These are phyloP conservation scores for Dolichomitus sp. DNA, from an alignment of 2,888 invertebrate species.

Conservation along the genomic window DNA sequence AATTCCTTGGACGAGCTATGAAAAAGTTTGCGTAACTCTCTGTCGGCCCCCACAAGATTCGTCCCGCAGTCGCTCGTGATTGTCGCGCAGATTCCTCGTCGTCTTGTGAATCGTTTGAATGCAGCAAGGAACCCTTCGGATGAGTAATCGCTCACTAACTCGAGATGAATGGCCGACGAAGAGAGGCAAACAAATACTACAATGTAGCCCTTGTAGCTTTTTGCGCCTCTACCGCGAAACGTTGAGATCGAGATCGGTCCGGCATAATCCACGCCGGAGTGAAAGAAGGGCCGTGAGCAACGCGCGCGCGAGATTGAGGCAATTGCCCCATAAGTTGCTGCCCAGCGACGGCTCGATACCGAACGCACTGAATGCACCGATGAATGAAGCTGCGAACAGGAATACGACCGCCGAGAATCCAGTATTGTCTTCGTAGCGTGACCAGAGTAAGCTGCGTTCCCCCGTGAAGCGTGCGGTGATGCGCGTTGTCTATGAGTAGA, in stretches of 20 bases:
- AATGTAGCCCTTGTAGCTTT: slow-evolving; percentile 67
- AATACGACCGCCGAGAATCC: too few relatives aligned
- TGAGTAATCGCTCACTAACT: slow-evolving; percentile 69
- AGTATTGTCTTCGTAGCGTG: too few relatives aligned
- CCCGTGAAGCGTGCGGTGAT: background rate
- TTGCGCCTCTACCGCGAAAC: slow-evolving; percentile 50
- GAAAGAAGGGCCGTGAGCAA: slow-evolving; percentile 55
- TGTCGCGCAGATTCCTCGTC: slow-evolving; percentile 64
- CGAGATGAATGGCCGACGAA: slow-evolving; percentile 71
- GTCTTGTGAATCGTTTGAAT: slow-evolving; percentile 66
- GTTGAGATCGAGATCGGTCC: slow-evolving; percentile 56
- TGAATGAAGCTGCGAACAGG: too few relatives aligned
- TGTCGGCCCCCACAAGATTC: slow-evolving; percentile 67
- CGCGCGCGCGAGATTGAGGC: background rate
- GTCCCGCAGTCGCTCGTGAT: slow-evolving; percentile 71
- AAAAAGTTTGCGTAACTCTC: too few relatives aligned
- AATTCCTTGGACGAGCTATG: too few relatives aligned
- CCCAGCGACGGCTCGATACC: too few relatives aligned
- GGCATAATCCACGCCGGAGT: slow-evolving; percentile 66
- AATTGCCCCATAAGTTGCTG: too few relatives aligned
- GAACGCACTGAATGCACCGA: too few relatives aligned
- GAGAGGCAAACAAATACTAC: slow-evolving; percentile 70
- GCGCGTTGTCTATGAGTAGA: slow-evolving; percentile 60
- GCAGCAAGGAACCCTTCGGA: slow-evolving; percentile 69
- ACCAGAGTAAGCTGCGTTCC: too few relatives aligned